Evolutionary conservation across 2,797 vertebrate genomes (phyloP), one percentile per base, ranked within the genome.

Genomic region (Rallus crepitans): DNA sequence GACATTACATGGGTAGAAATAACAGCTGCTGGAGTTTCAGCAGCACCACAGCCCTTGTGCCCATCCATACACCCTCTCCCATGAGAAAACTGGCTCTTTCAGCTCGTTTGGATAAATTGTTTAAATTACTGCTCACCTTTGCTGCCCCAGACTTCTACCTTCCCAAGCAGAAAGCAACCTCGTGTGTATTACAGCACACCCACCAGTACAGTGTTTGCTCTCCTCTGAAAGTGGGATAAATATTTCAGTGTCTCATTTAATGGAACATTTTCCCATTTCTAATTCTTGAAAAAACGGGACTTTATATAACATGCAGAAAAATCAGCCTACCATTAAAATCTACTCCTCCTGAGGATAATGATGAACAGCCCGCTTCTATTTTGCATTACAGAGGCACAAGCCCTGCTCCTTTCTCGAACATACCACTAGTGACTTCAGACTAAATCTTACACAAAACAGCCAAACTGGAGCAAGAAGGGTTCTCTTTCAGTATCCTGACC

Each of bases 31-130:
- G 59, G 70, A 18, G n/a, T 79, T 28, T 37, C 69, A 71, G 70
- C 63, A 89, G 87, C 70, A 27, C 11, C 30, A 3, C 6, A 7
- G 52, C 69, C 69, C 64, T 37, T 13, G 73, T 28, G 53, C 9
- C 69, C 64, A 11, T 7, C 1, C 20, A 17, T 5, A 61, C 17
- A 9, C 0, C 1, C 4, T 42, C 19, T 28, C 47, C 33, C 4
- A 0, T 0, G 1, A 42, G 35, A 80, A 77, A 68, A 2, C 2
- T 4, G 0, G 6, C 14, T 89, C n/a, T 71, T 69, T 7, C 1
- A 0, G 18, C 48, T 57, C 1, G 0, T 15, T 5, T 20, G 55
- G 45, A 40, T 42, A 28, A 83, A 90, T 52, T 42, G 73, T 66
- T 80, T 69, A 5, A 68, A 55, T 59, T 35, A n/a, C 23, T 33